Conservation (phyloP, 2,888 invertebrate genomes). For the Catocala nupta region DNA sequence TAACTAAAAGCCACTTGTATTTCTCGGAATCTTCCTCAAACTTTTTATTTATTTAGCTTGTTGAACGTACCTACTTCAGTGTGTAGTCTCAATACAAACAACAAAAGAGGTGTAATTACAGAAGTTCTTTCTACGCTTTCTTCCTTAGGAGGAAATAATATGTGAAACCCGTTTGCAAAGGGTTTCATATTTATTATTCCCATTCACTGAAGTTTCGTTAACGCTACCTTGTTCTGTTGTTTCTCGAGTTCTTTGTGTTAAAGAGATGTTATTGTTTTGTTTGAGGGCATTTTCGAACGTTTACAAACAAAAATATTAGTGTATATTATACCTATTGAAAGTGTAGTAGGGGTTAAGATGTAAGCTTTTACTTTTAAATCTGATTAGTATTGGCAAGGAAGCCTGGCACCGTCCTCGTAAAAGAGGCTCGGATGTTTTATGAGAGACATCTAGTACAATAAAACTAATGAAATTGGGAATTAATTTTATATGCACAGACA, state of each 20-base stretch:
- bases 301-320: background rate
- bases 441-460: no score
- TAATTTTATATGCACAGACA: no score
- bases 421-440: no score
- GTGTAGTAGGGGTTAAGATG: background rate
- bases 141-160: slow-evolving; percentile 12
- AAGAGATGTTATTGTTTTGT: slow-evolving; percentile 1
- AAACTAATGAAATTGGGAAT: no score
- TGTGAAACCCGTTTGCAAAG: slow-evolving; percentile 22
- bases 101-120: slow-evolving; percentile 23
- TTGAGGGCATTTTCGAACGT: background rate
- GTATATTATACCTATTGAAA: background rate
- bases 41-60: slow-evolving; percentile 18
- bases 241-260: slow-evolving; percentile 9
- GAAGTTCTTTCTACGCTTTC: slow-evolving; percentile 32
- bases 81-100: slow-evolving; percentile 13
- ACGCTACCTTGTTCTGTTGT: slow-evolving; percentile 11
- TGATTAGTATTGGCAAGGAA: no score
- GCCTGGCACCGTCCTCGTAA: no score
- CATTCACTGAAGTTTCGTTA: slow-evolving; percentile 15
- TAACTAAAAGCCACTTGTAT: background rate
- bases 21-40: slow-evolving; percentile 7
- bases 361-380: no score
- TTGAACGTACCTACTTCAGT: slow-evolving; percentile 13
- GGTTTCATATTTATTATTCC: no score